Conservation (phyloP, 2,113 vertebrate species). For the Odontophorus gujanensis region DNA sequence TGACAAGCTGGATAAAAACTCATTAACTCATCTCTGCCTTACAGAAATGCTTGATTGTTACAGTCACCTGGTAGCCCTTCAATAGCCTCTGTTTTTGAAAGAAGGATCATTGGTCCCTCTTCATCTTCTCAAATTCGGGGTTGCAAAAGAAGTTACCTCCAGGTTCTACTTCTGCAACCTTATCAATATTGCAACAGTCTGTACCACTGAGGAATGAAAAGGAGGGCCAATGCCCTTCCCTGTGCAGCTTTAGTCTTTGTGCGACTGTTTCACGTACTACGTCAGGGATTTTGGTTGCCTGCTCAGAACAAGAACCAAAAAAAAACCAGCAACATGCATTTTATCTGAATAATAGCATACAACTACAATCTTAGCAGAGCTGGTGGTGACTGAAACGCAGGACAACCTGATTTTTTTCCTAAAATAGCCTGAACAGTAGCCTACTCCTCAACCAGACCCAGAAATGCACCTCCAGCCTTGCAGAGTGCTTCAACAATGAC, state of each 20-base stretch:
- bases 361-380: accelerated
- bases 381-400: not conserved
- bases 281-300: not conserved
- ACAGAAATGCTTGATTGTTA: not conserved
- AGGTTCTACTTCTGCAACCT: not conserved
- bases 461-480: not conserved
- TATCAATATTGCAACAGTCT: not conserved
- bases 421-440: not conserved
- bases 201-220: not conserved
- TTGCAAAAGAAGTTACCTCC: not conserved
- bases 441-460: not conserved
- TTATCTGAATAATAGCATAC: not conserved
- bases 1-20: not conserved
- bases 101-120: accelerated
- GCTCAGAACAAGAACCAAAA: not conserved
- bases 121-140: not conserved
- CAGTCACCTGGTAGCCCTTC: not conserved
- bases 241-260: not conserved
- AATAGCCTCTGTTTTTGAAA: not conserved
- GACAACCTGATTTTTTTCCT: not conserved
- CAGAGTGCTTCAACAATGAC: not conserved
- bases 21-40: not conserved
- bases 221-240: not conserved
- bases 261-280: not conserved
- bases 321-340: not conserved